Conservation (phyloP, 2,888 invertebrate species). For the Scaptomyza parva region DNA sequence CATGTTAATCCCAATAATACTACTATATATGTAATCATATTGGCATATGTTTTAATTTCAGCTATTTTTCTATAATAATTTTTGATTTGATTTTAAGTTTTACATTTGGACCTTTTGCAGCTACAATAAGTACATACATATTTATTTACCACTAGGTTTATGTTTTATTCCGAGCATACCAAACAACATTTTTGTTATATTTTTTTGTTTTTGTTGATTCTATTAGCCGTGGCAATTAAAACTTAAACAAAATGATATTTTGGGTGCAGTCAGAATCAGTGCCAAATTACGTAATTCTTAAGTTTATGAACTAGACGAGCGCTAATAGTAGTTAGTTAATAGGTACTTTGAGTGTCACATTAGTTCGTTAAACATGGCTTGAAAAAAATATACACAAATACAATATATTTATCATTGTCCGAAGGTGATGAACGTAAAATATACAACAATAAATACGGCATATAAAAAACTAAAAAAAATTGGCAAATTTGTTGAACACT, state of each 20-base stretch:
- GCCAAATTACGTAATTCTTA: constrained; percentile 33
- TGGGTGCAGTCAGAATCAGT: constrained; percentile 46
- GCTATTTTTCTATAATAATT: constrained; percentile 39
- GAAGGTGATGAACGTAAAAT: constrained; percentile 13
- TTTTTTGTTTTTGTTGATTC: not conserved
- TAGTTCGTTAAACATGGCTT: constrained; percentile 21
- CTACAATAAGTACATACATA: constrained; percentile 30
- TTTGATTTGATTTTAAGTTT: constrained; percentile 47
- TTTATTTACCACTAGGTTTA: constrained; percentile 20
- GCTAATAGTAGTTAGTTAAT: constrained; percentile 46
- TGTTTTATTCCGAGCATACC: constrained; percentile 11
- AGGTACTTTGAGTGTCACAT: constrained; percentile 65
- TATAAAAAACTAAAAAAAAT: not conserved
- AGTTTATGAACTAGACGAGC: constrained; percentile 29
- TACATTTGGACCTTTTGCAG: constrained; percentile 59
- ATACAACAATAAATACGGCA: constrained; percentile 7
- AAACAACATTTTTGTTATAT: constrained; percentile 6
- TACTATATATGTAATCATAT: constrained; percentile 1
- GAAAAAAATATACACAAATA: not conserved
- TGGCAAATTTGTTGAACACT: not conserved
- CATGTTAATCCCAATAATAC: constrained; percentile 1
- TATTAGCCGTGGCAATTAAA: constrained; percentile 2
- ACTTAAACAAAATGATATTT: constrained; percentile 15
- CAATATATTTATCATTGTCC: constrained; percentile 11
- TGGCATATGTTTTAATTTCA: constrained; percentile 6